Evolutionary conservation across 2,113 vertebrate genomes (phyloP).

Genomic region (Ifrita kowaldi): DNA sequence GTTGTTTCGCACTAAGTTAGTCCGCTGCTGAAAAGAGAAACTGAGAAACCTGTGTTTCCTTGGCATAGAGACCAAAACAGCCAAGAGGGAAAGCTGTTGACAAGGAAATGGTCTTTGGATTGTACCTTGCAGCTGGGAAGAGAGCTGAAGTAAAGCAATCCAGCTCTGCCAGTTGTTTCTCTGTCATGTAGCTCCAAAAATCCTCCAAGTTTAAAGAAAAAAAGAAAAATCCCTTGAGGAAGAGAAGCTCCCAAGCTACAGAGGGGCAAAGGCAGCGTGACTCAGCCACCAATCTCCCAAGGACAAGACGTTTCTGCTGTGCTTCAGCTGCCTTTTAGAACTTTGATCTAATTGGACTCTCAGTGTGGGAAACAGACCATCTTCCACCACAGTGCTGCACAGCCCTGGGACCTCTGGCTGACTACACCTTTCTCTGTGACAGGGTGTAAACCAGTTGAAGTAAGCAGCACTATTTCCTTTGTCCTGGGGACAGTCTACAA

Average conservation of each 20-base stretch:
- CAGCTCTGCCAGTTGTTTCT: not conserved
- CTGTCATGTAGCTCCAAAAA: not conserved
- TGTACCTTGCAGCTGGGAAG: not conserved
- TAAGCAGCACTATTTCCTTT: not conserved
- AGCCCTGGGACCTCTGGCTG: not conserved
- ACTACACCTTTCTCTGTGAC: not conserved
- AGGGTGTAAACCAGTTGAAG: not conserved
- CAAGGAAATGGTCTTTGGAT: not conserved
- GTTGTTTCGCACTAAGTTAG: not conserved
- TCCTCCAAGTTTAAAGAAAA: not conserved
- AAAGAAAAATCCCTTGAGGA: not conserved
- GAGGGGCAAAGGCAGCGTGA: not conserved
- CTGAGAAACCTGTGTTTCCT: not conserved
- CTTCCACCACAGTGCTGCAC: rapidly evolving
- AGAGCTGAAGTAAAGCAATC: not conserved
- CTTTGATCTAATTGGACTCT: not conserved
- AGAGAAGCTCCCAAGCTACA: not conserved
- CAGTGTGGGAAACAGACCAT: not conserved
- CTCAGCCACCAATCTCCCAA: not conserved
- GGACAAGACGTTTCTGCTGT: not conserved
- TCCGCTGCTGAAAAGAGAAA: not conserved
- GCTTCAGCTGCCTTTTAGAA: not conserved
- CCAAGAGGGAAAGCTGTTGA: not conserved
- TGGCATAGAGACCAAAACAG: not conserved
- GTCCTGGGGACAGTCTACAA: not conserved